Percentiles rank a stretch among this genome's conserved stretches.
phyloP scores from a whole-genome alignment of 1,140 invertebrate species.

The Pollicipes pollicipes region DNA sequence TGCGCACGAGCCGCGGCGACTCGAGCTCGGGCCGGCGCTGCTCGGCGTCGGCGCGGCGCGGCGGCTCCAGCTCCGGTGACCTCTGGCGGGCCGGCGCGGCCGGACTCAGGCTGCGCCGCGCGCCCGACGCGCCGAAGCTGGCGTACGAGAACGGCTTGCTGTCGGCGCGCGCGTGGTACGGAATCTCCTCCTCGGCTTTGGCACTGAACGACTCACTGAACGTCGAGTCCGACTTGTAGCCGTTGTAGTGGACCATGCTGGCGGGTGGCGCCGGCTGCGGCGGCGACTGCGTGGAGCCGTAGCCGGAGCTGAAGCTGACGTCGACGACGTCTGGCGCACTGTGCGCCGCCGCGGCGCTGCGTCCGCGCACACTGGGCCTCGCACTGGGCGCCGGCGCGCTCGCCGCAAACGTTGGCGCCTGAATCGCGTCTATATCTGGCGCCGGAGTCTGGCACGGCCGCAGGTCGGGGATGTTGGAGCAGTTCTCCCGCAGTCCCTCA shows the following conservation, averaged over 20 bases:
- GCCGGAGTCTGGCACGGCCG: conserved; percentile 24
- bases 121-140: conserved; percentile 10
- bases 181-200: conserved; percentile 27
- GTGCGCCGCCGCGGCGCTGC: conserved; percentile 5
- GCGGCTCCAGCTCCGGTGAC: no score
- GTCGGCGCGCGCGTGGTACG: conserved; percentile 62
- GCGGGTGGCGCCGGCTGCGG: conserved; percentile 14
- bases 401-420: conserved; percentile 17
- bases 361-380: neutral
- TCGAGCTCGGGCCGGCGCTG: conserved; percentile 30
- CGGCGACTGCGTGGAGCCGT: conserved; percentile 13
- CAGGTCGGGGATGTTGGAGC: conserved; percentile 51
- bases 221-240: neutral
- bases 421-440: conserved; percentile 20
- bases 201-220: conserved; percentile 12
- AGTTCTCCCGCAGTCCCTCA: conserved; percentile 60
- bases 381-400: neutral
- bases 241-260: conserved; percentile 6
- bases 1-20: conserved; percentile 52
- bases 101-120: conserved; percentile 22
- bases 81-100: no score
- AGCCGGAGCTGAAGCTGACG: conserved; percentile 9
- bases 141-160: conserved; percentile 63
- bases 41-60: conserved; percentile 17
- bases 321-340: neutral